Percentiles rank a stretch among this genome's conserved stretches.
Conservation (phyloP, 2,113 vertebrate genomes). For the Tragelaphus buxtoni region DNA sequence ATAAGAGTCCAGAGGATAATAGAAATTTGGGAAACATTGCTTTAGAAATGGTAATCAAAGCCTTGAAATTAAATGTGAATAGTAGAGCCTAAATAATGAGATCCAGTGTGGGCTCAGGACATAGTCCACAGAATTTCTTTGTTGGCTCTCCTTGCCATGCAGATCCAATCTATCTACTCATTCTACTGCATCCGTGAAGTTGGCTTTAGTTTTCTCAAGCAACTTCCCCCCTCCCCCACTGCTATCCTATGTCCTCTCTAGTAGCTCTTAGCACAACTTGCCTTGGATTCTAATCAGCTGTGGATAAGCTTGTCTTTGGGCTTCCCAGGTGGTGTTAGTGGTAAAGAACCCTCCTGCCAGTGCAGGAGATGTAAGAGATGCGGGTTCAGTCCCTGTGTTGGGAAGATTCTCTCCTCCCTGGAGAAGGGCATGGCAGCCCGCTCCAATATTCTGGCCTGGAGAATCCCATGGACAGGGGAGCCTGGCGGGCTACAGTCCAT, state of each 20-base stretch:
- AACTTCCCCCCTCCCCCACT: fast-evolving
- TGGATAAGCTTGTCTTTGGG: not conserved
- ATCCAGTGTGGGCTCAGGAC: not conserved
- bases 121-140: not conserved
- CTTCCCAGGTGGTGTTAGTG: not conserved
- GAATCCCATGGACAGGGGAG: not conserved
- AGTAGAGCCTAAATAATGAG: not conserved
- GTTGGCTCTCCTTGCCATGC: not conserved
- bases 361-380: not conserved
- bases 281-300: not conserved
- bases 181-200: not conserved
- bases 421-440: not conserved
- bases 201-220: slow-evolving; percentile 3
- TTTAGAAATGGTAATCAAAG: not conserved
- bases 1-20: not conserved
- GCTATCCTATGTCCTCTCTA: not conserved
- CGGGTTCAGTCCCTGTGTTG: not conserved
- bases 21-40: not conserved
- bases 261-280: not conserved
- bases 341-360: not conserved
- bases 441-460: not conserved
- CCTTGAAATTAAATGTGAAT: not conserved
- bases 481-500: not conserved
- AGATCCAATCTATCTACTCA: not conserved
- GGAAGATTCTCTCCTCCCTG: not conserved